phyloP scores from a whole-genome alignment of 2,113 vertebrate species.

The Trematocara stigmaticum region DNA sequence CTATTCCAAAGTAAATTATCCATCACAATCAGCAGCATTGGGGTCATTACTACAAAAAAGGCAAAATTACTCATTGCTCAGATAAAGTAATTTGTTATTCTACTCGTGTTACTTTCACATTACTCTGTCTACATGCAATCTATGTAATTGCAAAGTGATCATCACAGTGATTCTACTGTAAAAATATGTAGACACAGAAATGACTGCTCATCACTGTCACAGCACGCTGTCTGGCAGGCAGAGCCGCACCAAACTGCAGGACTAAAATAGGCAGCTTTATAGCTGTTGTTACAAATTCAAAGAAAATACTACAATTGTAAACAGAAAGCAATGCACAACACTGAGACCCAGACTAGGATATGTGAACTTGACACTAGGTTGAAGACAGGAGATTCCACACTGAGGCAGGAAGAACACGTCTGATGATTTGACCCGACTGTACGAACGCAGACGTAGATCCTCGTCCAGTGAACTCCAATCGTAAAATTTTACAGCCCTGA shows the following conservation, averaged over 20 bases:
- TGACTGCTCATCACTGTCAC: neutral
- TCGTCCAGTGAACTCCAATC: neutral
- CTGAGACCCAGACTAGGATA: neutral
- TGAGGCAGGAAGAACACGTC: neutral
- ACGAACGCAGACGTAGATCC: neutral
- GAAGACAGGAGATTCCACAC: neutral
- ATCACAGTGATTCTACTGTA: neutral
- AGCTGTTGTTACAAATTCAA: neutral
- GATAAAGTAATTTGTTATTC: neutral
- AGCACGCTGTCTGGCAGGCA: neutral
- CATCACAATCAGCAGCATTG: neutral
- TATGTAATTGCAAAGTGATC: neutral
- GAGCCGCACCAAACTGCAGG: neutral
- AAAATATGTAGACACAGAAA: neutral
- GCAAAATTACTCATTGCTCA: neutral
- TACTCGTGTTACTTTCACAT: neutral
- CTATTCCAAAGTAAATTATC: neutral
- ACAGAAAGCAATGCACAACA: neutral
- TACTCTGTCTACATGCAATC: neutral
- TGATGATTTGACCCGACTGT: neutral
- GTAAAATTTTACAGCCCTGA: conserved; percentile 23
- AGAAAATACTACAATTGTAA: neutral
- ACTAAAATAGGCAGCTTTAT: neutral
- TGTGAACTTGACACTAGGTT: neutral
- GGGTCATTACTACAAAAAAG: neutral